phyloP scores from a whole-genome alignment of 1,140 invertebrate species.

The Mercenaria mercenaria region DNA sequence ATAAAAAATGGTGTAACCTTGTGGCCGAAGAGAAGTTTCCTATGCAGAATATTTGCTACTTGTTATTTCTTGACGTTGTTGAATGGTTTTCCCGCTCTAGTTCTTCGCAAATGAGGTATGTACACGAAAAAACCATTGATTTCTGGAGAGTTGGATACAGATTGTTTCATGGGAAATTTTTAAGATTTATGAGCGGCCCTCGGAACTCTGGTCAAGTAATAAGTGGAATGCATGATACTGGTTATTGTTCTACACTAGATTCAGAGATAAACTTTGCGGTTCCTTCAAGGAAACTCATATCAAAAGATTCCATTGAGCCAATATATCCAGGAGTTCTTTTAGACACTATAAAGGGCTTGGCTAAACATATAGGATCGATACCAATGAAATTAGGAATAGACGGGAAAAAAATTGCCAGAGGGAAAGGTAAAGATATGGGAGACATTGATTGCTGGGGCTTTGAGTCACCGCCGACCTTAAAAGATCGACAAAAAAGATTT shows the following conservation, averaged over 20 bases:
- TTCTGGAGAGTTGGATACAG: slow-evolving; percentile 63
- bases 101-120: slow-evolving; percentile 54
- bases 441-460: slow-evolving; percentile 5
- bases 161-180: slow-evolving; percentile 63
- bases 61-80: not conserved
- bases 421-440: slow-evolving; percentile 10
- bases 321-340: not conserved
- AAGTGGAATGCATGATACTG: not conserved
- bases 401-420: slow-evolving; percentile 23
- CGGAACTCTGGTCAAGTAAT: not conserved
- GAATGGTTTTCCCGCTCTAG: slow-evolving; percentile 1
- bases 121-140: slow-evolving; percentile 14
- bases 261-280: slow-evolving; percentile 15
- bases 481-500: not conserved
- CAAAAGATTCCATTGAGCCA: not conserved
- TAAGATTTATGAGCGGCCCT: slow-evolving; percentile 65
- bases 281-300: not conserved
- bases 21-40: not conserved
- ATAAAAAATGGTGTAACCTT: not conserved
- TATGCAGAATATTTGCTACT: not conserved
- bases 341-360: not conserved
- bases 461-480: not conserved
- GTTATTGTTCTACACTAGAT: not conserved
- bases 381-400: not conserved
- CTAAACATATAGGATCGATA: not conserved